Percentiles rank a stretch among this genome's conserved stretches.
phyloP scores from a whole-genome alignment of 1,140 invertebrate species.

The Pentalonia nigronervosa region DNA sequence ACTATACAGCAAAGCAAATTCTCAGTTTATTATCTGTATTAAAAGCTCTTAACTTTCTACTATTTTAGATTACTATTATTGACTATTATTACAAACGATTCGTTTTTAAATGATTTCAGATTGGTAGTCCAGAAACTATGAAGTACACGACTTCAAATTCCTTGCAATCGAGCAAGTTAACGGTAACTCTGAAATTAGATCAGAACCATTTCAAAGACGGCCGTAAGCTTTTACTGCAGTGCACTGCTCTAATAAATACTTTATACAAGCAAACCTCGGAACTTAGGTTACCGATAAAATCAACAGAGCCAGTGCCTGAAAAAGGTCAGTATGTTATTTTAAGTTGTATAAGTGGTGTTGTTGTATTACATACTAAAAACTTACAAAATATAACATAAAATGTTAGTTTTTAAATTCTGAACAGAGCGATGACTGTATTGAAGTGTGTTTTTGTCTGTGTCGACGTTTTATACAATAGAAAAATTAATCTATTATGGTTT shows the following conservation, averaged over 20 bases:
- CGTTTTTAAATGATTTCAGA: constrained; percentile 26
- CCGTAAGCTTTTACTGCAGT: constrained; percentile 59
- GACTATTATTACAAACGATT: background rate
- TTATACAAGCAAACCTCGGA: constrained; percentile 60
- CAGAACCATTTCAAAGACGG: constrained; percentile 59
- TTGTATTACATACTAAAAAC: background rate
- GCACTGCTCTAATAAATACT: constrained; percentile 59
- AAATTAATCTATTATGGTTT: background rate
- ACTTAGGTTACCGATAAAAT: constrained; percentile 59
- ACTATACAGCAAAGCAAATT: no score
- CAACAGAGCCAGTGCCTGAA: constrained; percentile 61
- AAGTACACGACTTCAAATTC: background rate
- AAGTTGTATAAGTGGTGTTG: background rate
- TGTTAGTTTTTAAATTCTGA: background rate
- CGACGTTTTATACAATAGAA: background rate
- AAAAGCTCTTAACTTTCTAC: no score
- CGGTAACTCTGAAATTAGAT: constrained; percentile 55
- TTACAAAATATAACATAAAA: background rate
- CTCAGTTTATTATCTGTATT: no score
- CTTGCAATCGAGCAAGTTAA: constrained; percentile 37
- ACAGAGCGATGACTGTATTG: background rate
- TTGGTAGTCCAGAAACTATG: background rate
- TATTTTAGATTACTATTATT: background rate
- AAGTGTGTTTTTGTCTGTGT: background rate
- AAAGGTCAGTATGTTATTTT: constrained; percentile 59